phyloP scores from a whole-genome alignment of 1,140 invertebrate genomes.

The Kradibia gibbosae region DNA sequence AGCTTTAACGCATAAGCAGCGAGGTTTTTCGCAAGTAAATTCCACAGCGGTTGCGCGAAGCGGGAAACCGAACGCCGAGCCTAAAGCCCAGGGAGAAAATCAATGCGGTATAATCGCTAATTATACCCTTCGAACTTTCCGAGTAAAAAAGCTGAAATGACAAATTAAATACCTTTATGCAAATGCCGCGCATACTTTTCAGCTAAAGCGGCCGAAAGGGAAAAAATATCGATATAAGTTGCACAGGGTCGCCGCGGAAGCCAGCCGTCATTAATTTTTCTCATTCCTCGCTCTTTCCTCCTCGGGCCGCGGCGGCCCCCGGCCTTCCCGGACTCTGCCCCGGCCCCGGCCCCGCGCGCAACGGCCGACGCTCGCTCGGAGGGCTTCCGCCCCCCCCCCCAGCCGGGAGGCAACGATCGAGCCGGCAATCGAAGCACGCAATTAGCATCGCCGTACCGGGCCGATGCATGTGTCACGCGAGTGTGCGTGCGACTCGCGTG shows the following conservation, averaged over 20 bases:
- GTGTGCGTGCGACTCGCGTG: slow-evolving; percentile 50
- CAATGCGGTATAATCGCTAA: slow-evolving; percentile 8
- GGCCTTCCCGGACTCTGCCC: too few relatives aligned
- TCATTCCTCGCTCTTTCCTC: not conserved
- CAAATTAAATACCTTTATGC: slow-evolving; percentile 23
- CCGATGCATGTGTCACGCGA: slow-evolving; percentile 52
- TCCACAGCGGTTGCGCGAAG: not conserved
- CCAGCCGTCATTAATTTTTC: not conserved
- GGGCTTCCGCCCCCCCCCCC: too few relatives aligned
- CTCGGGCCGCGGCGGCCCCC: too few relatives aligned
- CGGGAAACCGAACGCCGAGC: not conserved
- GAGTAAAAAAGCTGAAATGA: slow-evolving; percentile 18
- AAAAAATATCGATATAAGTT: slow-evolving; percentile 14
- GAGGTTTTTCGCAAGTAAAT: not conserved
- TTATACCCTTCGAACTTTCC: not conserved
- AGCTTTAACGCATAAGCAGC: too few relatives aligned
- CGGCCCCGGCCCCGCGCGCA: too few relatives aligned
- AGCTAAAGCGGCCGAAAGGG: not conserved
- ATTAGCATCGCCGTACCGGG: slow-evolving; percentile 49
- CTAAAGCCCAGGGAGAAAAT: not conserved
- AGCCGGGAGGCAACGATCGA: slow-evolving; percentile 42
- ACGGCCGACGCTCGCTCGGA: not conserved
- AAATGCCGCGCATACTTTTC: slow-evolving; percentile 9
- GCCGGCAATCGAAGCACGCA: slow-evolving; percentile 53
- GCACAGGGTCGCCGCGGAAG: not conserved